Evolutionary conservation across 2,888 invertebrate genomes (phyloP), one percentile per base, ranked within the genome.

Genomic region (Lasioglossum oenotherae): DNA sequence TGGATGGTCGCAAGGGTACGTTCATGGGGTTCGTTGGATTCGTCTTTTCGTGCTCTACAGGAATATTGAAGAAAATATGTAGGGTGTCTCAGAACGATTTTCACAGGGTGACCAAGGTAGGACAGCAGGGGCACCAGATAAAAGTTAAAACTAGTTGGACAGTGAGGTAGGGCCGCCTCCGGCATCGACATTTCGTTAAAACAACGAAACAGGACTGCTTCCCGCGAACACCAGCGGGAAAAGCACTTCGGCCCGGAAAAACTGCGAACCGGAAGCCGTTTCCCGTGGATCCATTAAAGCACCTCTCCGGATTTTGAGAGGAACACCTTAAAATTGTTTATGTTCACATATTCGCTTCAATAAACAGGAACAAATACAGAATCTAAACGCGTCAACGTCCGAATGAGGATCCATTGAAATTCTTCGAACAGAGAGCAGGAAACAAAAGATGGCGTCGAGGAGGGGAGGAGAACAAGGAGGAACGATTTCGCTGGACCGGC

Each of bases 251-350:
- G 12, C 27, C 5, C 14, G 60, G 60, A 60, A 60, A 60, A 53
- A 53, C 53, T 53, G 23, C 53, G 53, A 60, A 27, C n/a, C 60
- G 27, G 60, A n/a, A 27, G 1, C 27, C 14, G 60, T 60, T 60
- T 60, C 60, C 60, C 27, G 60, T 27, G 60, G 60, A 60, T 60
- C 27, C 60, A 60, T 67, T 67, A 69, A 75, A 67, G 78, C 23
- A 23, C 53, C 53, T 23, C 53, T 2, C 23, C 23, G 8, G 23
- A 53, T 53, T 57, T 82, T 31, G 44, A 14, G 27, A 27, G 14
- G n/a, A 60, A 60, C 60, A 60, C 60, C 60, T 60, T 8, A 23
- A 8, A 19, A 53, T 23, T 53, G 23, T 23, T 8, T 6, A 23
- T 23, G 53, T 10, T 23, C 53, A 2, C 8, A 3, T 23, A 53